Percentiles rank a stretch among this genome's conserved stretches.
phyloP scores from a whole-genome alignment of 2,888 invertebrate species.

The Lepetodrilus schrolli region DNA sequence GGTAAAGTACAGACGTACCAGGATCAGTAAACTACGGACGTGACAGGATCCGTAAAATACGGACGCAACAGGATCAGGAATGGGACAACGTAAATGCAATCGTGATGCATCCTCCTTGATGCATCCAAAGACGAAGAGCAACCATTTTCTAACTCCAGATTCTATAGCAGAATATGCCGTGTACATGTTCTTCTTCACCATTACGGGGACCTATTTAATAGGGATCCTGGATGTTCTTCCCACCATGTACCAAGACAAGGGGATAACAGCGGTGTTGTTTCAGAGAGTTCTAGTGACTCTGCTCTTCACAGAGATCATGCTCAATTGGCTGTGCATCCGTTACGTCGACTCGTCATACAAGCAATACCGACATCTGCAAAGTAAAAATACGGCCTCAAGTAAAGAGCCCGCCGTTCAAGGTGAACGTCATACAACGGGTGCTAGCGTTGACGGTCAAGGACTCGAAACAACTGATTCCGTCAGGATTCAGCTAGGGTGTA shows the following conservation, averaged over 20 bases:
- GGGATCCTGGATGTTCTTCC: slow-evolving; percentile 59
- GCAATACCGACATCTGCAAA: slow-evolving; percentile 39
- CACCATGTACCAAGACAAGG: slow-evolving; percentile 49
- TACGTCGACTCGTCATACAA: slow-evolving; percentile 56
- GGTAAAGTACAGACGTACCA: not conserved
- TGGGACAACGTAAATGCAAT: not conserved
- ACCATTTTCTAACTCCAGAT: not conserved
- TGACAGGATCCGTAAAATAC: not conserved
- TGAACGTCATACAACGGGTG: too few relatives aligned
- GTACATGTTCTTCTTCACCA: slow-evolving; percentile 44
- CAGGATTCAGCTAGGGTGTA: not conserved
- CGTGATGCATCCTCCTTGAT: not conserved
- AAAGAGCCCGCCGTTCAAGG: slow-evolving; percentile 38
- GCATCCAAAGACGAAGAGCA: not conserved
- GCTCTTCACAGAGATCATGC: slow-evolving; percentile 55
- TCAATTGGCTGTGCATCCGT: slow-evolving; percentile 67
- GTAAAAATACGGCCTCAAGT: too few relatives aligned
- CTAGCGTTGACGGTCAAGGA: slow-evolving; percentile 32
- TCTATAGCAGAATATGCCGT: slow-evolving; percentile 26
- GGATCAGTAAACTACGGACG: not conserved
- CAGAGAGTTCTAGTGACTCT: slow-evolving; percentile 51
- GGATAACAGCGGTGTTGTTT: slow-evolving; percentile 31
- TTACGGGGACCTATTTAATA: slow-evolving; percentile 43
- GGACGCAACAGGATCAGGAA: too few relatives aligned
- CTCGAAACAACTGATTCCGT: not conserved